Evolutionary conservation across 2,113 vertebrate species (phyloP), one percentile per base, ranked within the genome.

Genomic region (Notarius lentiginosus): DNA sequence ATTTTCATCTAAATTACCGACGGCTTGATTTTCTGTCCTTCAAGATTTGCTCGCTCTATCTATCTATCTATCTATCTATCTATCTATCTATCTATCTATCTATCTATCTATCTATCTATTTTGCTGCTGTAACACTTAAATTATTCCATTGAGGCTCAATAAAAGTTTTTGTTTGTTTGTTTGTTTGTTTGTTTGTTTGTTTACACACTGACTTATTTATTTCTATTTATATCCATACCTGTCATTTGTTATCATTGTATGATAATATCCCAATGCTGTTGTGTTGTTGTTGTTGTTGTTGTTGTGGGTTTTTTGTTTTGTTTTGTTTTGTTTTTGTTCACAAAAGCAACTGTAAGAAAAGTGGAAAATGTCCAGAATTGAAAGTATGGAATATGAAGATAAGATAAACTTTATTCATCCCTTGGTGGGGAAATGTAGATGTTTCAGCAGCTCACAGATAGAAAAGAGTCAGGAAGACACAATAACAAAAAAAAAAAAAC

Each of bases 1-100:
- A 49, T 47, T 72, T 72, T 7, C 11, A 5, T 49, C 12, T 22
- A 49, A 73, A 73, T 49, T 49, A 7, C 5, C 1, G 49, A 49
- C 47, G 24, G 24, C 73, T 15, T n/a, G 47, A 77, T 27, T 77
- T 77, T 15, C 15, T 1, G 2, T 76, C 47, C 10, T 49, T 2
- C 4, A 70, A 17, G 5, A 41, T 17, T 70, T 15, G 17, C 1
- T 77, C 11, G 15, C 53, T 79, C 51, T 79, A 79, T 80, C 55
- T 80, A 41, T 60, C 55, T 41, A 41, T 60, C 79, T 80, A 60
- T 60, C 55, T 80, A 60, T 80, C 55, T 80, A 58, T 79, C 77
- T 79, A 58, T 79, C 51, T 55, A 55, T 77, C 49, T 77, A 55
- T 77, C 75, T 55, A 79, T 79, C 15, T 58, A 79, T 79, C n/a